Percentiles rank a stretch among this genome's conserved stretches.
Evolutionary conservation across 1,140 invertebrate genomes (phyloP).

Genomic region (Pseudomyrmex concolor): DNA sequence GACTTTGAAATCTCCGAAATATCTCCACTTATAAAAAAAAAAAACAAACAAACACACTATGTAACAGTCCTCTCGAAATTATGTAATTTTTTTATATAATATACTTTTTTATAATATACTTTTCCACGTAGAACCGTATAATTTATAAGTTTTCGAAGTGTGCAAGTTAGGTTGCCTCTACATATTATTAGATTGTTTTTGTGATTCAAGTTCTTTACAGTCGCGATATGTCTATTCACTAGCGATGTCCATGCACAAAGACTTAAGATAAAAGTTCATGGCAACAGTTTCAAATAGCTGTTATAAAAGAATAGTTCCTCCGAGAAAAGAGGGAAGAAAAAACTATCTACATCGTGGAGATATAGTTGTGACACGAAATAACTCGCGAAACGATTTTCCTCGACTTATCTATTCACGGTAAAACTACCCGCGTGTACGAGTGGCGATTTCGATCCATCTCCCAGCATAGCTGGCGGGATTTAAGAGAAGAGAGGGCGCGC

Average conservation of each 20-base stretch:
- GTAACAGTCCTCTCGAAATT: too few species aligned
- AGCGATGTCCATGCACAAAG: background rate
- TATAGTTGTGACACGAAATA: slow-evolving; percentile 11
- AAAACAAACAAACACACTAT: too few species aligned
- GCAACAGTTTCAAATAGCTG: background rate
- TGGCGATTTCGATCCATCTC: slow-evolving; percentile 19
- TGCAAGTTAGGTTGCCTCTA: too few species aligned
- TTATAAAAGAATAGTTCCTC: background rate
- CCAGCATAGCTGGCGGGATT: slow-evolving; percentile 39
- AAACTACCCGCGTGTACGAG: slow-evolving; percentile 20
- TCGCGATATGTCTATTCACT: slow-evolving; percentile 28
- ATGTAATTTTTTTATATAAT: too few species aligned
- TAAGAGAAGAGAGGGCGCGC: slow-evolving; percentile 54
- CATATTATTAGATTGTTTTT: background rate
- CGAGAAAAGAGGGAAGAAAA: slow-evolving; percentile 43
- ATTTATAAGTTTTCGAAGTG: too few species aligned
- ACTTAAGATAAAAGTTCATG: background rate
- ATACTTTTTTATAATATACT: too few species aligned
- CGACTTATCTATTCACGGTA: background rate
- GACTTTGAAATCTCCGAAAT: too few species aligned
- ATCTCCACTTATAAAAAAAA: too few species aligned
- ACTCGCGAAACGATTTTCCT: slow-evolving; percentile 43
- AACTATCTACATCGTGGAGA: slow-evolving; percentile 20
- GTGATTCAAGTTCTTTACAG: background rate
- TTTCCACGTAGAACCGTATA: too few species aligned